These are phyloP conservation scores for Austrofundulus limnaeus DNA, from an alignment of 2,113 vertebrate genomes.

Conservation along the genomic window DNA sequence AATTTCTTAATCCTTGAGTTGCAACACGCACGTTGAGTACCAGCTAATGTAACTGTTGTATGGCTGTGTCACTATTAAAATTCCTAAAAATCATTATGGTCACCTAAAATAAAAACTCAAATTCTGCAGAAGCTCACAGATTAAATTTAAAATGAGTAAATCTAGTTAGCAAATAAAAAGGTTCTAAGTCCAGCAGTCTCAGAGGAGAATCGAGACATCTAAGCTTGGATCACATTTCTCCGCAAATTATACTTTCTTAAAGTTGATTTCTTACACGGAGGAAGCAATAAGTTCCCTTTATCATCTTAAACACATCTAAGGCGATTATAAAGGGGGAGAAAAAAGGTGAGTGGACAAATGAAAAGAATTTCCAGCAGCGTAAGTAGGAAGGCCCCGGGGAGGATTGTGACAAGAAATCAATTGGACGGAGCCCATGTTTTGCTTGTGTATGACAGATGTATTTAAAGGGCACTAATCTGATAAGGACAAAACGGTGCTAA, in stretches of 20 bases:
- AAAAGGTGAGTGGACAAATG: slow-evolving; percentile 71
- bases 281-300: slow-evolving; percentile 65
- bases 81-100: no score
- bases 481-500: slow-evolving; percentile 74
- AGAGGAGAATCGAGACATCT: slow-evolving; percentile 33
- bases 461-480: slow-evolving; percentile 85
- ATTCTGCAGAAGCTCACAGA: no score
- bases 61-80: no score
- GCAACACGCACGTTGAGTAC: no score
- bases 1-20: no score
- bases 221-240: slow-evolving; percentile 65
- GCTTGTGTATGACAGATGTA: slow-evolving; percentile 74
- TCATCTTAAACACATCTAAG: slow-evolving; percentile 75
- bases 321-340: slow-evolving; percentile 71
- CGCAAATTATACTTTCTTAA: slow-evolving; percentile 69
- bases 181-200: slow-evolving; percentile 3
- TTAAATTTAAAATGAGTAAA: no score
- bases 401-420: slow-evolving; percentile 65
- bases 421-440: slow-evolving; percentile 66
- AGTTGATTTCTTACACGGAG: slow-evolving; percentile 56
- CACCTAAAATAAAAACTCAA: no score
- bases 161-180: slow-evolving; percentile 26
- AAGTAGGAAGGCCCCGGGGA: slow-evolving; percentile 46
- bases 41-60: no score
- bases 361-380: slow-evolving; percentile 74